Evolutionary conservation across 2,113 vertebrate species (phyloP).

Genomic region (Puffinus mauretanicus): DNA sequence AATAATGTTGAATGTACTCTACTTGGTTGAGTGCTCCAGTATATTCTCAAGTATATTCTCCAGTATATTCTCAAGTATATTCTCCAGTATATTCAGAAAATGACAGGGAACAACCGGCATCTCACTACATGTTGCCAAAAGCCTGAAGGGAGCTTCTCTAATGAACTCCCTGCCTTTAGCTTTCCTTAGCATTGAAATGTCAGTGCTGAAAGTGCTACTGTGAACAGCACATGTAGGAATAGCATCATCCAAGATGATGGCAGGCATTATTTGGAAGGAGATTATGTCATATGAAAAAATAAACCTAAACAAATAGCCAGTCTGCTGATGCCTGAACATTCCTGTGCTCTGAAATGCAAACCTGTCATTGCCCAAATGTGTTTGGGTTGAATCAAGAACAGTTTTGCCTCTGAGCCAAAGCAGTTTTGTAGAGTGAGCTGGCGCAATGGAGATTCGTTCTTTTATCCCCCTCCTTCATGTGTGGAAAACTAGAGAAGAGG

Average conservation of each 20-base stretch:
- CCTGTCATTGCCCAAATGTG: not conserved
- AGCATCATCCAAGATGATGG: not conserved
- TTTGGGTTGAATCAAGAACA: not conserved
- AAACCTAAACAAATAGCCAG: not conserved
- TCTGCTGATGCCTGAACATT: not conserved
- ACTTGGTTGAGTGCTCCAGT: not conserved
- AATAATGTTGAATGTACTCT: not conserved
- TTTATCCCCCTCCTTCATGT: not conserved
- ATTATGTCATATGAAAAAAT: not conserved
- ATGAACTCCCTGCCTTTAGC: not conserved
- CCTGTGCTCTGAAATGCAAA: not conserved
- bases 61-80: not conserved
- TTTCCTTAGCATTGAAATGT: not conserved
- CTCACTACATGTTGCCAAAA: conserved; percentile 15
- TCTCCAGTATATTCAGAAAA: not conserved
- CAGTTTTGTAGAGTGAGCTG: not conserved
- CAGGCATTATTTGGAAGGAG: not conserved
- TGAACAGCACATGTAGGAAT: not conserved
- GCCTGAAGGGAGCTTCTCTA: conserved; percentile 14
- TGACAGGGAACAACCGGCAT: not conserved
- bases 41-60: not conserved
- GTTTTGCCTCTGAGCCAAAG: not conserved
- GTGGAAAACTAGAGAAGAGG: not conserved
- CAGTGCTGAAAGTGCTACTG: not conserved
- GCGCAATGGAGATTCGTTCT: not conserved